Conservation (phyloP, 2,113 vertebrate species). For the Orthonyx spaldingii region DNA sequence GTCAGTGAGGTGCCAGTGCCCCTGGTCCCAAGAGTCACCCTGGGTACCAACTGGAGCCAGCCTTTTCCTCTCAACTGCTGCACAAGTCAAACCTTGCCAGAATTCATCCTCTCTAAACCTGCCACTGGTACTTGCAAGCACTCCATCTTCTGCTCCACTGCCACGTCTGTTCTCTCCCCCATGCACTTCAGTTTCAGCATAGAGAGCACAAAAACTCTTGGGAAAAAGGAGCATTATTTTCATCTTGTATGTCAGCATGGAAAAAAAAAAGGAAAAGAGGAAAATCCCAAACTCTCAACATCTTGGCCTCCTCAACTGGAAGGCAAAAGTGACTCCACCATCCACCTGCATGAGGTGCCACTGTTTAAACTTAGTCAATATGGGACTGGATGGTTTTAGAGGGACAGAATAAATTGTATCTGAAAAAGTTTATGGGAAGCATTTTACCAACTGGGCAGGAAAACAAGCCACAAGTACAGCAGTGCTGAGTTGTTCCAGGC, state of each 20-base stretch:
- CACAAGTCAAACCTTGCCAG: neutral
- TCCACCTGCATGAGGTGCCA: neutral
- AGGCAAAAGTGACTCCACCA: neutral
- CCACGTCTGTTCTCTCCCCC: neutral
- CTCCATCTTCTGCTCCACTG: neutral
- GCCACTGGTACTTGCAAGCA: neutral
- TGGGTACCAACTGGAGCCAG: neutral
- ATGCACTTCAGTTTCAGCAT: neutral
- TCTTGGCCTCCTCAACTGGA: neutral
- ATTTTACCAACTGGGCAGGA: neutral
- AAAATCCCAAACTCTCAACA: neutral
- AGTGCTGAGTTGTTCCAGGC: neutral
- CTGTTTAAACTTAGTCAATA: neutral
- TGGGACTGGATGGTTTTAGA: neutral
- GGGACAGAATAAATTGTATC: neutral
- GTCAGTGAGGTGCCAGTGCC: neutral
- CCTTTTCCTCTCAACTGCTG: neutral
- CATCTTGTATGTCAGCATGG: neutral
- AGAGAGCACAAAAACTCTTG: neutral
- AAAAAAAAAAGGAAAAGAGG: neutral
- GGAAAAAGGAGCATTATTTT: neutral
- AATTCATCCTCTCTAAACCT: neutral
- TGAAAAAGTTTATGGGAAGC: neutral
- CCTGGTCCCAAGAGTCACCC: neutral
- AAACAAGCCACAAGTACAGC: neutral